Percentiles rank a stretch among this genome's conserved stretches.
These are phyloP conservation scores for Antitype chi DNA, from an alignment of 2,888 invertebrate genomes.

Conservation along the genomic window DNA sequence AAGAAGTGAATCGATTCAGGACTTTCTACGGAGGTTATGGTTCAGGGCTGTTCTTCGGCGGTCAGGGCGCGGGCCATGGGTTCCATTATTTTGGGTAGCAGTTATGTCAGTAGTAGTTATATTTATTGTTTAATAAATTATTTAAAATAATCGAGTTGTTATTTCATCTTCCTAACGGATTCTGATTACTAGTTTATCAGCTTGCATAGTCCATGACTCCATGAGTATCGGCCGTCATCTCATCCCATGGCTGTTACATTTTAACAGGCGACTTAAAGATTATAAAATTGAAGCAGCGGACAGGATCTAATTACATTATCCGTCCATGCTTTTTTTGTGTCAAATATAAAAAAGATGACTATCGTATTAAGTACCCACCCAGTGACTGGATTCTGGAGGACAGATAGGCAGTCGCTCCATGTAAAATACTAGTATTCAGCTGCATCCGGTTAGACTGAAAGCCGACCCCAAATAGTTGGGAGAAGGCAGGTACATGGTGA, in stretches of 20 bases:
- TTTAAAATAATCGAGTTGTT: slow-evolving; percentile 37
- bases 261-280: not conserved
- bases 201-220: not conserved
- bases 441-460: too few relatives aligned
- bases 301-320: too few relatives aligned
- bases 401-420: too few relatives aligned
- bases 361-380: too few relatives aligned
- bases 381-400: too few relatives aligned
- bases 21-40: slow-evolving; percentile 85
- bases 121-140: slow-evolving; percentile 55
- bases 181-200: not conserved
- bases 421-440: too few relatives aligned
- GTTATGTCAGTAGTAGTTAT: slow-evolving; percentile 29
- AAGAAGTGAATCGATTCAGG: slow-evolving; percentile 76
- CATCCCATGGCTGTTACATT: not conserved
- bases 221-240: not conserved
- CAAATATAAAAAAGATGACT: too few relatives aligned
- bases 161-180: not conserved
- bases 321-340: too few relatives aligned
- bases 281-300: not conserved
- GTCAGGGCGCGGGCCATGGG: slow-evolving; percentile 86
- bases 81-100: slow-evolving; percentile 82
- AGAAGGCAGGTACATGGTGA: too few relatives aligned
- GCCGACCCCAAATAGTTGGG: too few relatives aligned
- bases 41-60: slow-evolving; percentile 82